Evolutionary conservation across 2,888 invertebrate species (phyloP).

Genomic region (Melieria picta): DNA sequence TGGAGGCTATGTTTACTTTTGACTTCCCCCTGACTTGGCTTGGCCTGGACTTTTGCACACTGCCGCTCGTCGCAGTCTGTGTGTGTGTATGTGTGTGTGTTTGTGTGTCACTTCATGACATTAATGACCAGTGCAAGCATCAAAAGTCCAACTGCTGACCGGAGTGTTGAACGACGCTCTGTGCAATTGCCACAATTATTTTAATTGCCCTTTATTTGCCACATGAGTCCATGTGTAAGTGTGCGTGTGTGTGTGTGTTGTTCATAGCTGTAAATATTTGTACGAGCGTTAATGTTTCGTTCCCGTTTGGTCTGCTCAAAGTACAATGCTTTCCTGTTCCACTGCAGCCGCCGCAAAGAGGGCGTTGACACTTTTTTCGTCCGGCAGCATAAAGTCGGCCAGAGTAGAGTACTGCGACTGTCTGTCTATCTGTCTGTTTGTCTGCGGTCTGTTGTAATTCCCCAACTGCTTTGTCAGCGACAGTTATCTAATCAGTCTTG

Average conservation of each 20-base stretch:
- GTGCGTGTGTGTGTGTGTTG: neutral
- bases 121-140: neutral
- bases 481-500: slow-evolving; percentile 5
- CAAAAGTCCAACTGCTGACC: neutral
- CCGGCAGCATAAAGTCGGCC: neutral
- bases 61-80: neutral
- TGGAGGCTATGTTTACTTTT: too few species aligned
- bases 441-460: neutral
- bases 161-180: slow-evolving; percentile 2
- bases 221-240: neutral
- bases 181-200: slow-evolving; percentile 33
- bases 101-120: neutral
- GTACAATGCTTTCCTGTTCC: neutral
- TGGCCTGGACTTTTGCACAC: too few species aligned
- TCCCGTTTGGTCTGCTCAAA: neutral
- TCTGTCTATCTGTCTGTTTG: neutral
- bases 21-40: too few species aligned
- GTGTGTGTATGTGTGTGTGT: neutral
- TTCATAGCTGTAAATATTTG: neutral
- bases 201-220: slow-evolving; percentile 19
- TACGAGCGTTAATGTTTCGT: neutral
- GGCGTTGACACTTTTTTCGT: slow-evolving; percentile 23
- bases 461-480: neutral
- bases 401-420: neutral
- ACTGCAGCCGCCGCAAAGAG: neutral